Conservation (phyloP, 2,888 invertebrate species). For the Dynastes grantii region DNA sequence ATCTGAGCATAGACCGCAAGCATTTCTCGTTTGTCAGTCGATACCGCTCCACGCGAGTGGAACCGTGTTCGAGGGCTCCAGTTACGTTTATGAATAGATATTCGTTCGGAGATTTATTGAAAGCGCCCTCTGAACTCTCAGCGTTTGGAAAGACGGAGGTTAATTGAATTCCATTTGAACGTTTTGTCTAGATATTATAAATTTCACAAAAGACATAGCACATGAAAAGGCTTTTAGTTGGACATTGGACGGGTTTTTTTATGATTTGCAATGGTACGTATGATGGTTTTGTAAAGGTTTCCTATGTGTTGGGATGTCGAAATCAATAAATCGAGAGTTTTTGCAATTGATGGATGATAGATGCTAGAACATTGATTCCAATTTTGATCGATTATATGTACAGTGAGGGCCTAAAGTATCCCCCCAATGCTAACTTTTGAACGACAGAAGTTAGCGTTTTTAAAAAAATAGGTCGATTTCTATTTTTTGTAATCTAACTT, state of each 20-base stretch:
- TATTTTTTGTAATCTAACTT: too few relatives aligned
- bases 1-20: slow-evolving; percentile 3
- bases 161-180: slow-evolving; percentile 21
- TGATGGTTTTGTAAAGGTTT: too few relatives aligned
- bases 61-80: background rate
- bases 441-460: too few relatives aligned
- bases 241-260: background rate
- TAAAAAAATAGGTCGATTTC: too few relatives aligned
- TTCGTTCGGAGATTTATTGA: slow-evolving; percentile 18
- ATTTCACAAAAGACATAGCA: slow-evolving; percentile 12
- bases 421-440: too few relatives aligned
- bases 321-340: too few relatives aligned
- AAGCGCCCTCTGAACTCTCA: slow-evolving; percentile 3
- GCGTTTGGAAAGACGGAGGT: background rate
- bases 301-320: too few relatives aligned
- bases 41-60: background rate
- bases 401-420: too few relatives aligned
- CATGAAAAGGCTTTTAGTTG: slow-evolving; percentile 22
- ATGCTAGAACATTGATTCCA: too few relatives aligned
- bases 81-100: slow-evolving; percentile 19
- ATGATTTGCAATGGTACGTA: background rate
- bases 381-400: too few relatives aligned
- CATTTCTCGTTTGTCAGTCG: slow-evolving; percentile 32
- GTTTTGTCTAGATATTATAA: slow-evolving; percentile 18
- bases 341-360: too few relatives aligned